Percentiles rank a stretch among this genome's conserved stretches.
Conservation (phyloP, 2,888 invertebrate genomes). For the Rhodophaea formosa region DNA sequence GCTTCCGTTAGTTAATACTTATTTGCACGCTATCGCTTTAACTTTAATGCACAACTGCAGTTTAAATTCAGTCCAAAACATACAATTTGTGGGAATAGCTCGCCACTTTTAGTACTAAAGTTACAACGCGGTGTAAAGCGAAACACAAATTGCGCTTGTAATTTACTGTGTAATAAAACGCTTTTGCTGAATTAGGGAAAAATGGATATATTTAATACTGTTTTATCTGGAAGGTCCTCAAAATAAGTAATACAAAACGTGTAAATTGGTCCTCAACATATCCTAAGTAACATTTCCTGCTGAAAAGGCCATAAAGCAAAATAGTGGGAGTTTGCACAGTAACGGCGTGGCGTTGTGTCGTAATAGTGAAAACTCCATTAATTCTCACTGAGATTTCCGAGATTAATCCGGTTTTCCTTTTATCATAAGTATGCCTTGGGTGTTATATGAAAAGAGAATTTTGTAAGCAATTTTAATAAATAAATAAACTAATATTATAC, state of each 20-base stretch:
- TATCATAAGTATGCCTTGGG: not conserved
- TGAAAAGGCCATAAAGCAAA: not conserved
- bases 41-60: conserved; percentile 1
- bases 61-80: conserved; percentile 8
- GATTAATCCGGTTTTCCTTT: not conserved
- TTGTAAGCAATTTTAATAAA: too few relatives aligned
- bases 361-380: not conserved
- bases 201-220: not conserved
- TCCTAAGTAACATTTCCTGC: not conserved
- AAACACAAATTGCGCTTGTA: conserved; percentile 8
- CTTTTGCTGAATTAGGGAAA: not conserved
- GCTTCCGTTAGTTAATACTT: conserved; percentile 3
- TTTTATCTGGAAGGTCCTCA: not conserved
- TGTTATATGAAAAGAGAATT: too few relatives aligned
- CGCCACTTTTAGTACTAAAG: conserved; percentile 9
- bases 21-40: conserved; percentile 2
- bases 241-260: not conserved
- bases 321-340: not conserved
- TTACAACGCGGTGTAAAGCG: not conserved
- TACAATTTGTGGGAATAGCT: conserved; percentile 6
- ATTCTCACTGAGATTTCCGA: not conserved
- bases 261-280: not conserved
- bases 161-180: conserved; percentile 5
- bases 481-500: too few relatives aligned
- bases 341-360: not conserved